Evolutionary conservation across 2,113 vertebrate genomes (phyloP), one percentile per base, ranked within the genome.

Genomic region (Spea multiplicata): DNA sequence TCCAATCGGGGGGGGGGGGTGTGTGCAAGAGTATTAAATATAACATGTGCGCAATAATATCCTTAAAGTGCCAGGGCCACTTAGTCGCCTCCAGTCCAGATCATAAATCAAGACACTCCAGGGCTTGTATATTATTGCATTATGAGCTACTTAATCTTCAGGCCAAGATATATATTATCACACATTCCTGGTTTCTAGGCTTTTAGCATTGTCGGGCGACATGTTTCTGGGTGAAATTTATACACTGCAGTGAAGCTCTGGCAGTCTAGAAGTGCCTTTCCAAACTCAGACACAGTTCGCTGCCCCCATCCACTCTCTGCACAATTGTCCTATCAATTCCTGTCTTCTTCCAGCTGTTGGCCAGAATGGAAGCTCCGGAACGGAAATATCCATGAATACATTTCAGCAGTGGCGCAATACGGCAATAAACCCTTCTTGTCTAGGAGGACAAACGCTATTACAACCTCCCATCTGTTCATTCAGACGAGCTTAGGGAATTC

Each of bases 321-420:
- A 71, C 52, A 50, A 59, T 68, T 6, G 71, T 50, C 71, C 71
- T 52, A 73, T 80, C 64, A 61, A n/a, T 74, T 68, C 50, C 70
- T 50, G 45, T 73, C 71, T 59, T 5, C 52, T 50, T 80, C 71
- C 71, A 74, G 78, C 78, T 73, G 78, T 68, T 74, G 71, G 46
- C 45, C 64, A 44, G 71, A 74, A 68, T 44, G 4, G 65, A 66
- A 48, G 69, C 70, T 66, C 70, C 17, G 49, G 68, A 57, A 46
- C 66, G 44, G 46, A 52, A 79, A 53, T 66, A 50, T 57, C 30
- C 16, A 64, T 48, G 62, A 79, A 79, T 79, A 57, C 71, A 73
- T 67, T 80, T 57, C 71, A 61, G 71, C 17, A 8, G 50, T 73
- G 70, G 16, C 71, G 55, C 77, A 57, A 44, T 73, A 73, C 55